phyloP scores from a whole-genome alignment of 2,797 vertebrate species.

The Ptychobarbus kaznakovi region DNA sequence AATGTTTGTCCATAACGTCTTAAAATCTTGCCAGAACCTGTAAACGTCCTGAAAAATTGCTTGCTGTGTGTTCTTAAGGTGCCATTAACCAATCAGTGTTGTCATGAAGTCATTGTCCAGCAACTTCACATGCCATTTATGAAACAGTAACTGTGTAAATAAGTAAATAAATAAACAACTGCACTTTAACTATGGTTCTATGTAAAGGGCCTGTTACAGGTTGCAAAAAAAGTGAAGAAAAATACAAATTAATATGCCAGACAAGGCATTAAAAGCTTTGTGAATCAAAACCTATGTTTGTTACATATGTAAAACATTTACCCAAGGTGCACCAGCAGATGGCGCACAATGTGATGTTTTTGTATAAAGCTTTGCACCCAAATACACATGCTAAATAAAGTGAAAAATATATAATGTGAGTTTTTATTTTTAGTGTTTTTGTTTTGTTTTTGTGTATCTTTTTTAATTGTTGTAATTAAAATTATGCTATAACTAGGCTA shows the following conservation, averaged over 20 bases:
- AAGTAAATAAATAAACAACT: not conserved
- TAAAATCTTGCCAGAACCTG: not conserved
- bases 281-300: not conserved
- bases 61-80: not conserved
- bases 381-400: constrained; percentile 27
- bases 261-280: not conserved
- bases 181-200: not conserved
- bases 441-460: too few species aligned
- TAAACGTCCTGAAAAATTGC: not conserved
- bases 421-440: not conserved
- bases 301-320: constrained; percentile 9
- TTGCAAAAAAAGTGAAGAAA: not conserved
- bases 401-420: not conserved
- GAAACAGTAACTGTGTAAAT: not conserved
- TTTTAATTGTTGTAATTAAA: too few species aligned
- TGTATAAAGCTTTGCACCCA: constrained; percentile 48
- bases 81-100: not conserved
- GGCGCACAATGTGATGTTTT: constrained; percentile 48
- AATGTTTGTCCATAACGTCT: not conserved
- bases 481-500: too few species aligned
- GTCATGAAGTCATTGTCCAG: not conserved
- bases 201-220: not conserved
- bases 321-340: constrained; percentile 34
- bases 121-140: not conserved
- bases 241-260: not conserved